A percentile compares a stretch with the other conserved stretches of the same genome.
Evolutionary conservation across 2,888 invertebrate species (phyloP).

Genomic region (Pardosa pseudoannulata): DNA sequence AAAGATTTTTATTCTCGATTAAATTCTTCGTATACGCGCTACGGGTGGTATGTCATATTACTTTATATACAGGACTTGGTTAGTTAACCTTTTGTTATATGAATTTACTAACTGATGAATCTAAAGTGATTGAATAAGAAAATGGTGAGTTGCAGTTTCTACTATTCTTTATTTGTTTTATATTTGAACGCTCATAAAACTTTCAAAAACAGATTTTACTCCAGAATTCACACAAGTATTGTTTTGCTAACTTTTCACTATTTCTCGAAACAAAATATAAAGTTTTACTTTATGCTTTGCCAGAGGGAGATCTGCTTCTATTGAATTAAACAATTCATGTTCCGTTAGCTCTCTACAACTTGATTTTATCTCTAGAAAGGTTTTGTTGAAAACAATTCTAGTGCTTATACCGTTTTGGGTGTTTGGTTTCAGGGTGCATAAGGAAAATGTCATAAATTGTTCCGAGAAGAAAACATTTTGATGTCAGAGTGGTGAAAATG

Average conservation of each 20-base stretch:
- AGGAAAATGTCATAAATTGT: too few species aligned
- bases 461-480: too few species aligned
- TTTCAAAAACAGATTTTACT: conserved; percentile 13
- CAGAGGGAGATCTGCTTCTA: neutral
- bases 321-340: conserved; percentile 23
- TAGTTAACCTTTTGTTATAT: neutral
- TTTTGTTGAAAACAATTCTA: conserved; percentile 8
- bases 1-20: neutral
- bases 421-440: too few species aligned
- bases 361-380: conserved; percentile 21
- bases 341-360: neutral
- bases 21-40: neutral
- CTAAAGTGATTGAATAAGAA: neutral
- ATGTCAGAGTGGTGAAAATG: too few species aligned
- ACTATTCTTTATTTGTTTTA: neutral
- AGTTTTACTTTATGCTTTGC: neutral
- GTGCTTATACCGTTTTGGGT: too few species aligned
- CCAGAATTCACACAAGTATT: neutral
- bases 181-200: conserved; percentile 30
- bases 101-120: neutral
- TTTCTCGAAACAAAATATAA: neutral
- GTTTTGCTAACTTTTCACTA: conserved; percentile 8
- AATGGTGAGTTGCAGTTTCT: conserved; percentile 2
- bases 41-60: neutral
- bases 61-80: too few species aligned